phyloP scores from a whole-genome alignment of 2,113 vertebrate genomes.

The Nematolebias whitei region DNA sequence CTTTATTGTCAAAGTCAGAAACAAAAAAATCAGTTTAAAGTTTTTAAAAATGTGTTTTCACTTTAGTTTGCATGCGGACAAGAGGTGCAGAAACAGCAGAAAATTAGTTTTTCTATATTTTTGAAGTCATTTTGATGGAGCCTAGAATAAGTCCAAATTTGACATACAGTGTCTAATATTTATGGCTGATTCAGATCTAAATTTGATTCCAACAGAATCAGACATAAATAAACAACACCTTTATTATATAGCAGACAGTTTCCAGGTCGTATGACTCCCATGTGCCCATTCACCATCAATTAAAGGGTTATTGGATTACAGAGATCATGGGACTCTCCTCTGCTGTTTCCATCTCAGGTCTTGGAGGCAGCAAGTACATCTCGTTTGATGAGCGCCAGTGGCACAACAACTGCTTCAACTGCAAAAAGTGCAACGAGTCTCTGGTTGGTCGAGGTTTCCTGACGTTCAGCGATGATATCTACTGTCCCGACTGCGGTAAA shows the following conservation, averaged over 20 bases:
- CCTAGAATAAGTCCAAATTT: too few relatives aligned
- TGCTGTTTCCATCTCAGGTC: conserved; percentile 74
- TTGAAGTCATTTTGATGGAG: too few relatives aligned
- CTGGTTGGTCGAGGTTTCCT: conserved; percentile 95
- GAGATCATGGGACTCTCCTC: conserved; percentile 43
- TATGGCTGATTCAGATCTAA: neutral
- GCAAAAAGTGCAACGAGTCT: conserved; percentile 90
- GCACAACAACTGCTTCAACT: conserved; percentile 98
- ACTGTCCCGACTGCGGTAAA: conserved; percentile 93
- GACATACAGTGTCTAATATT: neutral
- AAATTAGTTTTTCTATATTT: too few relatives aligned
- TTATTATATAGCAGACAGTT: neutral
- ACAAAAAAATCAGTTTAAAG: too few relatives aligned
- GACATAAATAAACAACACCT: neutral
- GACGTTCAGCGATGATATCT: conserved; percentile 91
- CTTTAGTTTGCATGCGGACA: too few relatives aligned
- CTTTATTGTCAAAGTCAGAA: too few relatives aligned
- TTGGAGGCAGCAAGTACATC: conserved; percentile 96
- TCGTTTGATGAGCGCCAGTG: conserved; percentile 97
- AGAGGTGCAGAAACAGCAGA: too few relatives aligned
- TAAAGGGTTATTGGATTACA: conserved; percentile 50
- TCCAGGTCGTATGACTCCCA: conserved; percentile 17
- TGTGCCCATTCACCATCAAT: conserved; percentile 41
- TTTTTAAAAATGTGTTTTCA: too few relatives aligned
- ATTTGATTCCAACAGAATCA: neutral